These are phyloP conservation scores for Graphium colonna DNA, from an alignment of 2,888 invertebrate genomes.

Conservation along the genomic window DNA sequence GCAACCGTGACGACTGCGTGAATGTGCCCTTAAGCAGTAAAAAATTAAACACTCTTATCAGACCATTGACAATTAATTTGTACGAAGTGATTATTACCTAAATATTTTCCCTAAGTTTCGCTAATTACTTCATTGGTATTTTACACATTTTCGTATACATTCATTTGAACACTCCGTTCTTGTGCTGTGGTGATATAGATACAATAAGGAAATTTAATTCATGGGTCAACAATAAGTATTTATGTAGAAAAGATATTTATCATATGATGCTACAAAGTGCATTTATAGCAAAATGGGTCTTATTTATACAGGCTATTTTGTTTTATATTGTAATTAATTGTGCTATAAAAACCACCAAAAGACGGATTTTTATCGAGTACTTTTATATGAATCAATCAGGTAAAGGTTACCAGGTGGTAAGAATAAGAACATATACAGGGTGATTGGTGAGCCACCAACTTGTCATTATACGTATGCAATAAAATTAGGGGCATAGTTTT, in stretches of 20 bases:
- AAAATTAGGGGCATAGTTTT: too few species aligned
- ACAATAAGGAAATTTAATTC: neutral
- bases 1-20: neutral
- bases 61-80: conserved; percentile 8
- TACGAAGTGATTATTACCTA: neutral
- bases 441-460: too few species aligned
- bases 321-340: too few species aligned
- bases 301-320: too few species aligned
- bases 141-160: conserved; percentile 12
- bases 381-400: too few species aligned
- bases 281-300: too few species aligned
- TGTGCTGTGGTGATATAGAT: neutral
- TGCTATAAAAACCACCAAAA: too few species aligned
- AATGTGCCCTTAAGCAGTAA: neutral
- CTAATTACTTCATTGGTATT: neutral
- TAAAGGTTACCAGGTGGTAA: too few species aligned
- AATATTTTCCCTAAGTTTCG: neutral
- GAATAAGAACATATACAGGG: too few species aligned
- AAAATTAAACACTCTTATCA: conserved; percentile 4
- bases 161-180: conserved; percentile 1
- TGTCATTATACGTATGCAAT: too few species aligned
- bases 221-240: neutral
- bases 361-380: too few species aligned
- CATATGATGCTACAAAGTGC: too few species aligned
- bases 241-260: neutral